These are phyloP conservation scores for Rhegmatorhina hoffmannsi DNA, from an alignment of 2,113 vertebrate species.

Conservation along the genomic window DNA sequence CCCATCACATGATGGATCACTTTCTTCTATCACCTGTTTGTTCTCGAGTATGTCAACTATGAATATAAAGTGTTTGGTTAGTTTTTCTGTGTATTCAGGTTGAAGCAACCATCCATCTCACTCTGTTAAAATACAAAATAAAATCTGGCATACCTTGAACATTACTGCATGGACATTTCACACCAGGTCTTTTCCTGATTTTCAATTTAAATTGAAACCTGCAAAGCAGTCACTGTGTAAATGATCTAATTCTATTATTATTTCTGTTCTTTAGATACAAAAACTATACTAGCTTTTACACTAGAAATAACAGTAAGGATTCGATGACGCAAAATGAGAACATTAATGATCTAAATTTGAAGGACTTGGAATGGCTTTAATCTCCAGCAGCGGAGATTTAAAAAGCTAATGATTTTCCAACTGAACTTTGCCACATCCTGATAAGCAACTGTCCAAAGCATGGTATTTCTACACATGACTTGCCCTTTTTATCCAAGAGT, in stretches of 20 bases:
- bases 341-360: neutral
- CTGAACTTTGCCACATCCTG: neutral
- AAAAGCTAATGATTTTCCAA: neutral
- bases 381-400: neutral
- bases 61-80: neutral
- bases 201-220: neutral
- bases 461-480: neutral
- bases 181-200: neutral
- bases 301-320: neutral
- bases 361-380: fast-evolving
- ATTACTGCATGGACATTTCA: neutral
- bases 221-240: neutral
- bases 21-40: neutral
- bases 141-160: neutral
- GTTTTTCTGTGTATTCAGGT: neutral
- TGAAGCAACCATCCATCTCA: neutral
- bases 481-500: neutral
- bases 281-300: neutral
- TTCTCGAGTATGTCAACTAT: neutral
- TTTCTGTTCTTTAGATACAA: neutral
- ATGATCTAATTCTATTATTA: neutral
- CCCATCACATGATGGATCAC: neutral
- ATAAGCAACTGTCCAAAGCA: neutral
- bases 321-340: neutral
- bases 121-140: neutral